Base-by-base conservation (phyloP, 1,140 invertebrate species). In the Apis laboriosa region DNA sequence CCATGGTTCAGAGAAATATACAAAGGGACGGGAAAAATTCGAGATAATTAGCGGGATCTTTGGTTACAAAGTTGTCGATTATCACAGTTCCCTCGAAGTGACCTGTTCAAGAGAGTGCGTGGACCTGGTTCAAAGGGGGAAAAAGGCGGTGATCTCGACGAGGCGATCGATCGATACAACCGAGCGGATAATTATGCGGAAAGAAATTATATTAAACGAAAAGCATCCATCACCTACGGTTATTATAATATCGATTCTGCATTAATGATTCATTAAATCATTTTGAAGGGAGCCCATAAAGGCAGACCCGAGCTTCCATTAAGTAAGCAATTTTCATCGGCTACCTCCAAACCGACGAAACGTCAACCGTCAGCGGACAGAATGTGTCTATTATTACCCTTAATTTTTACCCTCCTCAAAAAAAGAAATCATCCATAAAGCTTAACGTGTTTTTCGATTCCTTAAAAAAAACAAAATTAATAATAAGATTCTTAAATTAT, bases 191-290 rank as follows among this genome's bases (percentile, higher is more conserved):
- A 83, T 83, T 77, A 78, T 83, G 75, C 28, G 80, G 74, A 77
- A 83, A 83, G 80, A 83, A 83, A 83, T 83, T 83, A 24, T 64
- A 78, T 83, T 83, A 83, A 83, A 78, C 75, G 58, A 43, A 77
- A 78, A 83, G 80, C 80, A 83, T 78, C 80, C 75, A 83, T 83
- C 64, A 71, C 64, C 58, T 58, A 64, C 28, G 64, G 66, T 83
- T 71, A 78, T 83, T 83, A 78, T 83, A 83, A 77, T 83, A 83
- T 83, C 80, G 80, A 83, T 83, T 83, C 77, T 78, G 67, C 80
- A 71, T 78, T 78, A 83, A 77, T 71, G 80, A 70, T 83, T 83
- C 74, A 83, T 78, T 83, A 77, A 78, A 77, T 83, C 74, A 83
- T 83, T 83, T 83, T 77, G 75, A 83, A 83, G 75, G 66, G 49